Percentiles rank a stretch among this genome's conserved stretches.
Conservation (phyloP, 2,797 vertebrate species). For the Rhinella marina region DNA sequence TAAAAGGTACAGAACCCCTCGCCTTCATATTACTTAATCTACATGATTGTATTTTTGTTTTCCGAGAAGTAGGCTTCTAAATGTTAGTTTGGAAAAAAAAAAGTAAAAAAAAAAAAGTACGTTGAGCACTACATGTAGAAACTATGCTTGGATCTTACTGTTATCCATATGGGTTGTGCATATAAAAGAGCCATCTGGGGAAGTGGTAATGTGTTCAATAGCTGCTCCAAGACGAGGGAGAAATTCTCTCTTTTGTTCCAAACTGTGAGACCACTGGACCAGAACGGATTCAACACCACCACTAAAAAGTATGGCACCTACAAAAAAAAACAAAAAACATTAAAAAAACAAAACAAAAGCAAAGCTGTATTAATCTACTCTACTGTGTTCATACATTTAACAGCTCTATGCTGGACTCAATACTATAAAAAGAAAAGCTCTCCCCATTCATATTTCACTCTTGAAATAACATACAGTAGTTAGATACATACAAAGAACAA, state of each 20-base stretch:
- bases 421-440: too few relatives aligned
- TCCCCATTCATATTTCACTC: too few relatives aligned
- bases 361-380: background rate
- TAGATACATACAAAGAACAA: too few relatives aligned
- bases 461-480: too few relatives aligned
- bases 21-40: too few relatives aligned
- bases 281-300: constrained; percentile 93
- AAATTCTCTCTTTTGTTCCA: constrained; percentile 82
- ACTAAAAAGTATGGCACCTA: constrained; percentile 89
- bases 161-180: constrained; percentile 91
- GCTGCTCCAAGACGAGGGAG: constrained; percentile 89
- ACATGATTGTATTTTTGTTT: too few relatives aligned
- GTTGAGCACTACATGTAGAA: background rate
- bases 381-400: background rate
- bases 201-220: constrained; percentile 83
- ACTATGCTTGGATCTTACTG: constrained; percentile 79
- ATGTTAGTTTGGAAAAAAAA: background rate
- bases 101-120: background rate
- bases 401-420: background rate
- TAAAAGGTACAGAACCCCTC: too few relatives aligned
- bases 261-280: constrained; percentile 85
- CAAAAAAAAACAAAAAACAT: background rate
- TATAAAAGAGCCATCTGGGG: constrained; percentile 83
- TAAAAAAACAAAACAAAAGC: background rate
- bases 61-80: too few relatives aligned